phyloP scores from a whole-genome alignment of 2,888 invertebrate species.

The Chrysopilus asiliformis region DNA sequence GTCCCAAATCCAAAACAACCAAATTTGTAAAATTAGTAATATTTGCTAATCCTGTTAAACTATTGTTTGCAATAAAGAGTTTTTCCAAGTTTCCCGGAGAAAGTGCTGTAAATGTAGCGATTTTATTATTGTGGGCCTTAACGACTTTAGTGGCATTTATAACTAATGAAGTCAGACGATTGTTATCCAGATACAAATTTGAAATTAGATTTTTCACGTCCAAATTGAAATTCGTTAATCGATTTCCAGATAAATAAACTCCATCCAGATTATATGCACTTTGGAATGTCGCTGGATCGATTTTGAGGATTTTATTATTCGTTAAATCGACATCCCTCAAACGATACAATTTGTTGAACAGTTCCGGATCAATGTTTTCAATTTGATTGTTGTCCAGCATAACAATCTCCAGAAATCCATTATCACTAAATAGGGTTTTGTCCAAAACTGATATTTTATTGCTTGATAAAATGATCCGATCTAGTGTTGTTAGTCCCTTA shows the following conservation, averaged over 20 bases:
- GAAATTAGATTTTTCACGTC: conserved; percentile 24
- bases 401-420: conserved; percentile 26
- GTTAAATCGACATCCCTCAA: conserved; percentile 29
- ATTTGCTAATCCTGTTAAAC: conserved; percentile 23
- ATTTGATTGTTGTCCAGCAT: conserved; percentile 27
- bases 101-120: conserved; percentile 21
- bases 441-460: conserved; percentile 19
- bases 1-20: conserved; percentile 26
- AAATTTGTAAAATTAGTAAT: conserved; percentile 26
- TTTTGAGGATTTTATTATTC: conserved; percentile 22
- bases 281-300: conserved; percentile 30
- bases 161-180: conserved; percentile 23
- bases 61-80: conserved; percentile 25
- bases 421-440: conserved; percentile 18
- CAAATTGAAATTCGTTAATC: conserved; percentile 21
- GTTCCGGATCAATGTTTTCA: conserved; percentile 25
- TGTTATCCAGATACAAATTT: conserved; percentile 26
- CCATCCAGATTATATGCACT: conserved; percentile 26
- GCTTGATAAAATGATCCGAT: conserved; percentile 26
- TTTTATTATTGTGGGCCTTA: conserved; percentile 28
- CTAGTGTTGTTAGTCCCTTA: conserved; percentile 25
- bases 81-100: conserved; percentile 25
- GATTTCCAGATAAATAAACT: conserved; percentile 23
- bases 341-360: conserved; percentile 27
- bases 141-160: conserved; percentile 28